A percentile compares a stretch with the other conserved stretches of the same genome.
Conservation (phyloP, 2,113 vertebrate species). For the Ascaphus truei region DNA sequence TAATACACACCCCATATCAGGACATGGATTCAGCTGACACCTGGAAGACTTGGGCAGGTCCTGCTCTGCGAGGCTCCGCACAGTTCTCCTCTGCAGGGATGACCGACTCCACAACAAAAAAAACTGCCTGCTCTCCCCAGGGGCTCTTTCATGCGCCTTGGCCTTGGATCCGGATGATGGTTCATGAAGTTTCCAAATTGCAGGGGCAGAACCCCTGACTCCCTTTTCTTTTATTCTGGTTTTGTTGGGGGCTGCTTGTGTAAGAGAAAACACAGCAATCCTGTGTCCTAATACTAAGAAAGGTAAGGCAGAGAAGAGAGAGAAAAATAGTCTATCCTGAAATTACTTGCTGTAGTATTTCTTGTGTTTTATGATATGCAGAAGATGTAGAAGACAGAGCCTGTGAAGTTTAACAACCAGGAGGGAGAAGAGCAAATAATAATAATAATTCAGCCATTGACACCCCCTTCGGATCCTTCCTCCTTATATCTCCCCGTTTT, state of each 20-base stretch:
- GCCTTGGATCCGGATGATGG: slow-evolving; percentile 24
- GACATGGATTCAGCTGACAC: neutral
- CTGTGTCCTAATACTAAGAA: neutral
- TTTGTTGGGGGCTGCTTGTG: slow-evolving; percentile 16
- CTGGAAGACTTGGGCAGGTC: neutral
- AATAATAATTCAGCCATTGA: too few relatives aligned
- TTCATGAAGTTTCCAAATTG: slow-evolving; percentile 31
- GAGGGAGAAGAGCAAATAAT: too few relatives aligned
- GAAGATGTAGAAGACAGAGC: too few relatives aligned
- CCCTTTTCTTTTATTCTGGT: slow-evolving; percentile 8
- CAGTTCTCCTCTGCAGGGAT: slow-evolving; percentile 3
- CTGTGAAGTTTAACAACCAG: too few relatives aligned
- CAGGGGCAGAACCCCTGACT: slow-evolving; percentile 21
- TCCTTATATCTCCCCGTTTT: too few relatives aligned
- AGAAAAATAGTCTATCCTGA: neutral
- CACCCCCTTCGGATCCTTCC: too few relatives aligned
- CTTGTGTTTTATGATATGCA: too few relatives aligned
- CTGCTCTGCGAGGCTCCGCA: neutral
- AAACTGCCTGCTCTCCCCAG: slow-evolving; percentile 1
- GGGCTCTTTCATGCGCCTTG: slow-evolving; percentile 19
- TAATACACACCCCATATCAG: neutral
- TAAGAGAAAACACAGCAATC: neutral
- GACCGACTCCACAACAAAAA: neutral
- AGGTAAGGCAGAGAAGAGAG: slow-evolving; percentile 4
- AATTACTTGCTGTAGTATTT: neutral